Evolutionary conservation across 2,113 vertebrate genomes (phyloP).

Genomic region (Cacatua alba): DNA sequence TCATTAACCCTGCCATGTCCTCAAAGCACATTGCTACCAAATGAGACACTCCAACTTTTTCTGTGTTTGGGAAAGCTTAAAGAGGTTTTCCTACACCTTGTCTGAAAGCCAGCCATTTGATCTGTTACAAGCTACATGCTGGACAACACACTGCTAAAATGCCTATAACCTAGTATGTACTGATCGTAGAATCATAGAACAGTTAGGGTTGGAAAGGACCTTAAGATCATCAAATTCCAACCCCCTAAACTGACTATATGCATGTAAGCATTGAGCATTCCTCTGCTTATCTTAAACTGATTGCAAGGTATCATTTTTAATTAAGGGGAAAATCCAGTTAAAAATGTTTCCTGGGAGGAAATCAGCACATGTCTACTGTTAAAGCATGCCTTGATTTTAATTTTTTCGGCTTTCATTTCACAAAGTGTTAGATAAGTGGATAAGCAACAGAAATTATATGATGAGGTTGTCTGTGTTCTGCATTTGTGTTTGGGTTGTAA

Average conservation of each 20-base stretch:
- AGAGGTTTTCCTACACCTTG: background rate
- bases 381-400: background rate
- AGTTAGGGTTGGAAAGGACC: background rate
- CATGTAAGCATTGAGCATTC: background rate
- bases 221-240: background rate
- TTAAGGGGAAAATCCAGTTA: background rate
- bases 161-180: background rate
- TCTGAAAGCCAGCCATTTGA: background rate
- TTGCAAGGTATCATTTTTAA: background rate
- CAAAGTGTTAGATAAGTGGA: background rate
- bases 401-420: background rate
- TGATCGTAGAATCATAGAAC: background rate
- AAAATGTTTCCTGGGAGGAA: background rate
- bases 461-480: slow-evolving; percentile 10
- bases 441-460: background rate
- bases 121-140: background rate
- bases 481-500: background rate
- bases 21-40: background rate
- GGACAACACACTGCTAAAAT: background rate
- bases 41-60: background rate
- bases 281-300: background rate
- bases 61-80: background rate
- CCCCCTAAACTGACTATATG: background rate
- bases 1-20: background rate
- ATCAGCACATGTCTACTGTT: background rate